Evolutionary conservation across 2,888 invertebrate species (phyloP).

Genomic region (Eilema griseolum): DNA sequence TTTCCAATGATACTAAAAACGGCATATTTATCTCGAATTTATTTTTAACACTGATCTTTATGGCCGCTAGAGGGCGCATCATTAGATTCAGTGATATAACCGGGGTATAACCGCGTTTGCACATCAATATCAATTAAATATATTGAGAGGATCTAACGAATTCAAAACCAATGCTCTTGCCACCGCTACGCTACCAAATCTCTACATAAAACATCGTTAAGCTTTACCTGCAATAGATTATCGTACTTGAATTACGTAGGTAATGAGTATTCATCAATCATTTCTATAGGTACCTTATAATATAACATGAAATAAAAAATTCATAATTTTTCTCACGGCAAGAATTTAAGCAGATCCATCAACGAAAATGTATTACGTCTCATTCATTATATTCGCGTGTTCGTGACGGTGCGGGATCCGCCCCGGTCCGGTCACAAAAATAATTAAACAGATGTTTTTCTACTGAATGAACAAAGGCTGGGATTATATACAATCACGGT

Average conservation of each 20-base stretch:
- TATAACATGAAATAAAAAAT: conserved; percentile 5
- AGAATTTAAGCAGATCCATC: conserved; percentile 10
- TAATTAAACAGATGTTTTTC: conserved; percentile 12
- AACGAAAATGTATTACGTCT: conserved; percentile 12
- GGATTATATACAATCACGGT: background rate
- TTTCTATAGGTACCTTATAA: background rate
- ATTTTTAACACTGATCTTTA: too few species aligned
- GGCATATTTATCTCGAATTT: too few species aligned
- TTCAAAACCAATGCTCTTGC: background rate
- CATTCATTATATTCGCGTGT: conserved; percentile 14
- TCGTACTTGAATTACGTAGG: background rate
- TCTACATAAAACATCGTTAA: background rate
- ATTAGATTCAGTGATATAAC: too few species aligned
- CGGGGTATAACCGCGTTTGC: too few species aligned
- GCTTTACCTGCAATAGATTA: background rate
- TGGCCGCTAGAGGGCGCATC: too few species aligned
- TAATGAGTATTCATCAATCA: conserved; percentile 6
- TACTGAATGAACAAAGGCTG: background rate
- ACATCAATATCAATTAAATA: too few species aligned
- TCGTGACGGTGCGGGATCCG: conserved; percentile 6
- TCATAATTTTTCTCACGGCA: conserved; percentile 5
- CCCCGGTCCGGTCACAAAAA: conserved; percentile 8
- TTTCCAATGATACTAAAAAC: too few species aligned
- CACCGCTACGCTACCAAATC: background rate
- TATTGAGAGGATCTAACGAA: background rate